Base-by-base conservation (phyloP, 2,113 vertebrate species). In the Platichthys stellatus region DNA sequence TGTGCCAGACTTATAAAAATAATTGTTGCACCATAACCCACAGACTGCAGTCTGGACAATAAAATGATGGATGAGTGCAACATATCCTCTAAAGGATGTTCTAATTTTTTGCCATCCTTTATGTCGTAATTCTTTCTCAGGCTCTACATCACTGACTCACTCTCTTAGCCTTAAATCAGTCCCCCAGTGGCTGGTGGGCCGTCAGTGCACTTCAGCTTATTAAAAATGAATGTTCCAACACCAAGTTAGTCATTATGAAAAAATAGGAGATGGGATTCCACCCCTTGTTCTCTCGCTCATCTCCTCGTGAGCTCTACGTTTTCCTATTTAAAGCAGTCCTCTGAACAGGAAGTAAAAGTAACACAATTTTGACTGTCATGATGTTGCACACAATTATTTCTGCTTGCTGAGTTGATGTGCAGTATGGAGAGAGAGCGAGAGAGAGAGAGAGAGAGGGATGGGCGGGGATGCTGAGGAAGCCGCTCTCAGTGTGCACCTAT, bases 371-470 rank as follows among this genome's bases (percentile, higher is more conserved):
- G 77, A 83, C 84, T 88, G 84, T 80, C 53, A 64, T 71, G 82
- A 74, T 83, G 74, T 89, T 91, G 87, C 85, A 65, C 62, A 63
- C 85, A 60, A 78, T 86, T 82, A 72, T 70, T 86, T 90, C 76
- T 83, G 80, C 90, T 72, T 84, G 88, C 70, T 77, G 83, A 78
- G 64, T 71, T 82, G 69, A 90, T 88, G 78, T 86, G 76, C 72
- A 80, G 80, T 81, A 76, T 78, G 78, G 3, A 57, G 79, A 11
- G 40, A 43, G 38, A 11, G 40, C 13, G 38, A 40, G 40, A 43
- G 40, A 3, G 40, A 43, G 40, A 13, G 40, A 40, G 38, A 15
- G 45, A 35, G 35, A 35, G 6, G 59, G 73, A 78, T 78, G 81
- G 65, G 82, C 26, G 66, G 77, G 59, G 63, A 70, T 1, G 17